Percentiles rank a stretch among this genome's conserved stretches.
Conservation (phyloP, 2,888 invertebrate species). For the Galeruca laticollis region DNA sequence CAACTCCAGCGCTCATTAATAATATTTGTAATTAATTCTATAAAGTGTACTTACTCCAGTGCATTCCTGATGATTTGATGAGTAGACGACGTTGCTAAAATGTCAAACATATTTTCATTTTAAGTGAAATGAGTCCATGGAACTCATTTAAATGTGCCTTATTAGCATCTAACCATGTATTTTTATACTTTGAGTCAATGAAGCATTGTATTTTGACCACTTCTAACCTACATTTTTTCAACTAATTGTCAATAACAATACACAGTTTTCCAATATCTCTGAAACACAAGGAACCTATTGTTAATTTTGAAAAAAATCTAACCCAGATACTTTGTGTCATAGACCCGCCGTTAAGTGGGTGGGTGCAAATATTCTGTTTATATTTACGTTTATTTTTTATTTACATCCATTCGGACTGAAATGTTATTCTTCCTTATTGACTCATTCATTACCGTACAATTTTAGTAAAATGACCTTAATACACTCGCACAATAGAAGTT, state of each 20-base stretch:
- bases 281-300: slow-evolving; percentile 1
- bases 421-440: slow-evolving; percentile 29
- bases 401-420: not conserved
- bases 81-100: no score
- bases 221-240: slow-evolving; percentile 1
- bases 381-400: slow-evolving; percentile 20
- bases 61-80: no score
- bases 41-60: no score
- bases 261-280: not conserved
- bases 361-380: slow-evolving; percentile 16
- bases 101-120: no score
- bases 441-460: slow-evolving; percentile 16
- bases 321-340: slow-evolving; percentile 8
- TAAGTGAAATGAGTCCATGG: no score
- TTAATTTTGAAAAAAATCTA: not conserved
- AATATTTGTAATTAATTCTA: no score
- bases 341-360: slow-evolving; percentile 11
- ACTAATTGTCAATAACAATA: not conserved
- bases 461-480: slow-evolving; percentile 32
- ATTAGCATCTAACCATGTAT: no score
- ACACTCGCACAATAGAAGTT: slow-evolving; percentile 23
- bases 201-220: slow-evolving; percentile 2
- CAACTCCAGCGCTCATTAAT: no score
- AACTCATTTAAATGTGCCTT: no score
- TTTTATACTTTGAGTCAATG: not conserved